Percentiles rank a stretch among this genome's conserved stretches.
Conservation (phyloP, 2,113 vertebrate genomes). For the Symphodus melops region DNA sequence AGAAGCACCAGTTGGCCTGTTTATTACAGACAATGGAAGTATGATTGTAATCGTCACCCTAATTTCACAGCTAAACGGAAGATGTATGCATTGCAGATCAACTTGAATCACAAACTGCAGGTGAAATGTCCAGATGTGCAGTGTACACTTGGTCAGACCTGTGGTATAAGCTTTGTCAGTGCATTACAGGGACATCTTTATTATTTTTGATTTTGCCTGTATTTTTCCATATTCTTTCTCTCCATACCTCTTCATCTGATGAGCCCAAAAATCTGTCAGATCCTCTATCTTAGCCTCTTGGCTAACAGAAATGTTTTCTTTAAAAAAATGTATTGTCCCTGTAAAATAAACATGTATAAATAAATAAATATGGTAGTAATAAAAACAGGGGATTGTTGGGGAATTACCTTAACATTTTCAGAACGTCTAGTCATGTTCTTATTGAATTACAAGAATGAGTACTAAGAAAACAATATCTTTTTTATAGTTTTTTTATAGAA, state of each 20-base stretch:
- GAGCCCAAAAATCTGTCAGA: conserved; percentile 48
- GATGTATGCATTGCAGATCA: conserved; percentile 40
- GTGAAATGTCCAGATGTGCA: conserved; percentile 49
- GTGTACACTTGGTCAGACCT: not conserved
- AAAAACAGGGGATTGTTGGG: too few relatives aligned
- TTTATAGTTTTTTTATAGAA: not conserved
- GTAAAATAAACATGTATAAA: too few relatives aligned
- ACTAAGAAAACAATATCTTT: not conserved
- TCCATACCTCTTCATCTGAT: conserved; percentile 39
- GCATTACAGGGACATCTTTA: not conserved
- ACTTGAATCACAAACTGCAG: conserved; percentile 55
- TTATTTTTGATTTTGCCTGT: conserved; percentile 1
- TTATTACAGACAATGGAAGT: conserved; percentile 74
- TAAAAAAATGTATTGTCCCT: too few relatives aligned
- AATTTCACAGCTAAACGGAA: conserved; percentile 42
- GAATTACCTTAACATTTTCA: too few relatives aligned
- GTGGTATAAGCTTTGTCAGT: not conserved
- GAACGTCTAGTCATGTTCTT: too few relatives aligned
- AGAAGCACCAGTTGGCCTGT: conserved; percentile 58
- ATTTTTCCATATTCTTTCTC: not conserved
- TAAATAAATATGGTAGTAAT: too few relatives aligned
- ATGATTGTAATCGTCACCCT: conserved; percentile 75
- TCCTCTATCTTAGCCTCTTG: conserved; percentile 58
- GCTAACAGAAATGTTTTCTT: too few relatives aligned
- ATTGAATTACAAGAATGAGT: too few relatives aligned